Evolutionary conservation across 2,797 vertebrate genomes (phyloP), one percentile per base, ranked within the genome.

Genomic region (Leptatherina wallacei): DNA sequence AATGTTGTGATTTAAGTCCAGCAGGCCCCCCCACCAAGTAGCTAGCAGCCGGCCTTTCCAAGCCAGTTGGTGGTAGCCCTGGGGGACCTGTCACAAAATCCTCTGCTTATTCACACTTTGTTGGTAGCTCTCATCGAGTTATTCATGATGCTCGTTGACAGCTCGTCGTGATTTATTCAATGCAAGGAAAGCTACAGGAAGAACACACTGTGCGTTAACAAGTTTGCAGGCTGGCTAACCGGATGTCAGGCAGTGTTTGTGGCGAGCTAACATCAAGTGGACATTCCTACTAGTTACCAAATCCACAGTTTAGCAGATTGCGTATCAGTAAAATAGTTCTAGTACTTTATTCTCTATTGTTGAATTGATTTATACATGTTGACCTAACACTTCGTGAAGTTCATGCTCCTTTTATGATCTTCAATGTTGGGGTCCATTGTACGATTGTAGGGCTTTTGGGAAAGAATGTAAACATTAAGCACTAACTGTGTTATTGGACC

Each of bases 11-110:
- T 85, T 68, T 65, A 61, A 80, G 61, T 67, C 16, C n/a, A 73
- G 49, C 52, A 83, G 84, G 59, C 73, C 82, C 84, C 79, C 75
- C 80, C 49, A 51, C 40, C 67, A 76, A 72, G 73, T 29, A 87
- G 91, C 81, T 82, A 91, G 74, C 72, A 84, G 75, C 83, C 85
- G 89, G 89, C 88, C 90, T 90, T 81, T 67, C 8, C 59, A 61
- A 81, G 68, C 66, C 75, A 76, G 54, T 83, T 38, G 24, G 27
- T 80, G 75, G 68, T 83, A 73, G 74, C 69, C 14, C 32, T 42
- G 54, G 62, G 47, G 29, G 11, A 7, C 14, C 65, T 86, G 74
- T 85, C 78, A 75, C 33, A 47, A 68, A 71, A 78, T 40, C 33
- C 24, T 55, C 14, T 16, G 14, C 2, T 35, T 57, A 1, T 59